Evolutionary conservation across 2,888 invertebrate genomes (phyloP).

Genomic region (Bimastos eiseni): DNA sequence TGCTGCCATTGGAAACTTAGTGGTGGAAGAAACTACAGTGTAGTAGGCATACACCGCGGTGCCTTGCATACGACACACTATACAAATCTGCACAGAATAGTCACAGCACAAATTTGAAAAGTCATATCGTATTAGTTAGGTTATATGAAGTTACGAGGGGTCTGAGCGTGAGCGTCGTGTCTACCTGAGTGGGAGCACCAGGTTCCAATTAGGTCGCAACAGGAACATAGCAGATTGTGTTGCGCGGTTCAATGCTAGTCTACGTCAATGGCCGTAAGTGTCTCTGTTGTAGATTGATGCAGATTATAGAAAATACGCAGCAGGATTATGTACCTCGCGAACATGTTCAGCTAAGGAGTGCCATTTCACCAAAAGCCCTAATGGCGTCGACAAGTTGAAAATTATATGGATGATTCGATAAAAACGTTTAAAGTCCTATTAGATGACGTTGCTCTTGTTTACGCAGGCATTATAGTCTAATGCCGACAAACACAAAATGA

Average conservation of each 20-base stretch:
- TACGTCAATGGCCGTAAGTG: background rate
- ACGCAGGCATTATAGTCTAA: too few species aligned
- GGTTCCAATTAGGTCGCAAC: background rate
- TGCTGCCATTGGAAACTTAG: background rate
- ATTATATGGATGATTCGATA: background rate
- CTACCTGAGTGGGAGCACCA: too few species aligned
- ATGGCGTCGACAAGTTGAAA: background rate
- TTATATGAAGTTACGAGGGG: too few species aligned
- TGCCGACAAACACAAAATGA: too few species aligned
- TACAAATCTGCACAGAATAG: too few species aligned
- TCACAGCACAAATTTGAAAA: too few species aligned
- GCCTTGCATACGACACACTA: background rate
- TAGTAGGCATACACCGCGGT: background rate
- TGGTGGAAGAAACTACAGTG: background rate
- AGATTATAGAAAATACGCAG: background rate
- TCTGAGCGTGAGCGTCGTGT: too few species aligned
- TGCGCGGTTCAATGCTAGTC: background rate
- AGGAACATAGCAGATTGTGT: background rate
- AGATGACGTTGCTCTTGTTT: too few species aligned
- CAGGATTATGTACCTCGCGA: background rate
- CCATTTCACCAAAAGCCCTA: background rate
- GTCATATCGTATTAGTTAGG: too few species aligned
- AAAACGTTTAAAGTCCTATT: background rate
- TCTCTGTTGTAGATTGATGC: background rate
- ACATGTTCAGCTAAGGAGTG: background rate